Evolutionary conservation across 2,797 vertebrate genomes (phyloP).

Genomic region (Streptopelia turtur): DNA sequence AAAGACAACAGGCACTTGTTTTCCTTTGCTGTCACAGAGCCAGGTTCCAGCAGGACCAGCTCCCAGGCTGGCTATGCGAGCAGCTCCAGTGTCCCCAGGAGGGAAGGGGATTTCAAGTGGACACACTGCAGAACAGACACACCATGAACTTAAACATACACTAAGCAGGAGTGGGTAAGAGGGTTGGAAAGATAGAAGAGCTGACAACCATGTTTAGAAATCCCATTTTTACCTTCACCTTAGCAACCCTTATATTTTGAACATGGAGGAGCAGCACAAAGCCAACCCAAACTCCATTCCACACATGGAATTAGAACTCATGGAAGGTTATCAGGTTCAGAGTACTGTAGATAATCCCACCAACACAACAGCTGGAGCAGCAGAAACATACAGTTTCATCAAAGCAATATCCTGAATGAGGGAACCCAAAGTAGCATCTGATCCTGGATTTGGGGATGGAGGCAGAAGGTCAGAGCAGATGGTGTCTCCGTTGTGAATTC

Average conservation of each 20-base stretch:
- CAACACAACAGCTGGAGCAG: neutral
- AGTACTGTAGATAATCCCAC: neutral
- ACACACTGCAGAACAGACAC: neutral
- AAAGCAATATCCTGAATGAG: neutral
- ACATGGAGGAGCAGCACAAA: neutral
- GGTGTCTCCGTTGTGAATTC: neutral
- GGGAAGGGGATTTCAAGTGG: neutral
- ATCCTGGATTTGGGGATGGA: neutral
- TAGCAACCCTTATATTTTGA: neutral
- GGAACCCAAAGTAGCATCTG: neutral
- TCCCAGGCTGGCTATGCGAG: accelerated
- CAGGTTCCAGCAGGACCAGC: neutral
- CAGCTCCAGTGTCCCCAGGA: neutral
- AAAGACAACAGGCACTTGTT: neutral
- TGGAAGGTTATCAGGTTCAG: neutral
- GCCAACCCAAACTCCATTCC: neutral
- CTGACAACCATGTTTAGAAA: neutral
- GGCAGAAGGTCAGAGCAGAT: neutral
- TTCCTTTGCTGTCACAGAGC: neutral
- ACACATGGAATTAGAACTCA: neutral
- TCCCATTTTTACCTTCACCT: neutral
- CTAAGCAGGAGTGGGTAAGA: neutral
- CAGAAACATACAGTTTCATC: neutral
- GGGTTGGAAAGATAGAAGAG: neutral
- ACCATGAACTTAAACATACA: neutral